phyloP scores from a whole-genome alignment of 2,797 vertebrate species.

The Sebastiscus tertius region DNA sequence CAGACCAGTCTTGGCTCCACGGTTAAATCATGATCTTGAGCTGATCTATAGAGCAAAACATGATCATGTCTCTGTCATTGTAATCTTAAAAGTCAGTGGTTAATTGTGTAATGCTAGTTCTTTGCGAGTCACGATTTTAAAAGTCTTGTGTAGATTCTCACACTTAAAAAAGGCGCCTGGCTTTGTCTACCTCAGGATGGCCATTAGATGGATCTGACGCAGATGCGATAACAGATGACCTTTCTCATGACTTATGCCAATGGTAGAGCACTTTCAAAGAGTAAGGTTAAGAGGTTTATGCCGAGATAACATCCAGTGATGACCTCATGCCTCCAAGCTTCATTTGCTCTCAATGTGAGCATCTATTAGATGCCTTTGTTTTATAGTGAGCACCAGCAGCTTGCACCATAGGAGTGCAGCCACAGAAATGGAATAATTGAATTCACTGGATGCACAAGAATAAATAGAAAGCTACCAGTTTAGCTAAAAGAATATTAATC shows the following conservation, averaged over 20 bases:
- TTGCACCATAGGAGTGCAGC: background rate
- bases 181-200: slow-evolving; percentile 1
- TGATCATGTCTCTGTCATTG: background rate
- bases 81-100: background rate
- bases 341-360: background rate
- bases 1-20: background rate
- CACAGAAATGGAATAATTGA: background rate
- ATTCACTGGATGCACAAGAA: background rate
- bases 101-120: background rate
- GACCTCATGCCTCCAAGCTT: background rate
- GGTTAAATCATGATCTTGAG: background rate
- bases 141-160: background rate
- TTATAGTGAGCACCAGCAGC: background rate
- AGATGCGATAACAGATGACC: slow-evolving; percentile 24
- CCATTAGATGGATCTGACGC: slow-evolving; percentile 12
- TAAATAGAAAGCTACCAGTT: background rate
- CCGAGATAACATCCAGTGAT: slow-evolving; percentile 23
- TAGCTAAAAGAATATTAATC: background rate
- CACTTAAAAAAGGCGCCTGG: background rate
- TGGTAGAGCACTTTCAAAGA: background rate
- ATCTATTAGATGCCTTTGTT: background rate
- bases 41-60: background rate
- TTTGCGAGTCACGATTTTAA: background rate
- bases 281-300: slow-evolving; percentile 3
- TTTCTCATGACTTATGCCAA: slow-evolving; percentile 3